Base-by-base conservation (phyloP, 1,140 invertebrate genomes). In the Paralvinella palmiformis region DNA sequence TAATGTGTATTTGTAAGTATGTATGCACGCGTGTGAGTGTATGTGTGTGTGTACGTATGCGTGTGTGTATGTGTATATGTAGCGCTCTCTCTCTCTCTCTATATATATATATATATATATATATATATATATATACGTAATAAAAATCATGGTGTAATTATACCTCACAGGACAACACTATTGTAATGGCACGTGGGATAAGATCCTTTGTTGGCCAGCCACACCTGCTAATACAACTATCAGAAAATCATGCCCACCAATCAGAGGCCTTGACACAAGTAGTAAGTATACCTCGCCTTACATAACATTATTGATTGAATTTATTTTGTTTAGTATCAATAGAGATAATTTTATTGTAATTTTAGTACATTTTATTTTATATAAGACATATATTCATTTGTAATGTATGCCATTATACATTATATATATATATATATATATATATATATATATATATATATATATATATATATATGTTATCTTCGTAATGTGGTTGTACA, bases 191-290 rank as follows among this genome's bases (percentile, higher is more conserved):
- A 86, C 85, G 5, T 90, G 85, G 84, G 89, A 91, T 75, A 83
- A 81, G 7, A 83, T 87, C 58, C 81, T 89, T 2, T 91, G 90
- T 72, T 92, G 90, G 90, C 88, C 88, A 6, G 85, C 88, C 1
- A 88, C 88, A 6, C 83, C 81, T 64, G 85, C 86, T 3, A 86
- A 85, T 2, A 82, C 82, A 1, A 81, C 83, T 1, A 83, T 84
- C 10, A 84, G 78, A 37, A 84, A 87, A 71, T 83, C 83, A 69
- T 92, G 90, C 77, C 90, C 89, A 1, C 78, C 82, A 7, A 82
- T 83, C 41, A 87, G 86, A 64, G 89, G 89, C 17, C 32, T 63
- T 32, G 62, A 63, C 52, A 4, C n/a, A 4, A 60, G 32, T 13
- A 37, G 58, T 60, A 31, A 60, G 58, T 58, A 58, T 35, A 53